Percentiles rank a stretch among this genome's conserved stretches.
These are phyloP conservation scores for Xiphorhynchus elegans DNA, from an alignment of 2,113 vertebrate species.

Conservation along the genomic window DNA sequence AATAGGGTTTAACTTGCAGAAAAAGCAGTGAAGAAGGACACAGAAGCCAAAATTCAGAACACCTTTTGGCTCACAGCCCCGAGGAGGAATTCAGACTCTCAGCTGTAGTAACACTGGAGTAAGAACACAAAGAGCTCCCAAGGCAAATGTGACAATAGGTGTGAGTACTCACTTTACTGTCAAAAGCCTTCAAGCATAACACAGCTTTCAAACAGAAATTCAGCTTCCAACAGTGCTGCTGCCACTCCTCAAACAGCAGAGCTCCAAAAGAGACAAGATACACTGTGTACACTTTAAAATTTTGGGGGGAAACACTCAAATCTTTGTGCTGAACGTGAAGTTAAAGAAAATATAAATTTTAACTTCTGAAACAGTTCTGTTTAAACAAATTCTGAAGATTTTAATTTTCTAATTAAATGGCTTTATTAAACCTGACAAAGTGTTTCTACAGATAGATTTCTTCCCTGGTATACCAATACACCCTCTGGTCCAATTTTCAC, in stretches of 20 bases:
- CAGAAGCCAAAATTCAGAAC: not conserved
- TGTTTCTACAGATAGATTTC: not conserved
- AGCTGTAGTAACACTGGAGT: not conserved
- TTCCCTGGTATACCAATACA: not conserved
- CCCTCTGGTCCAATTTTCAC: not conserved
- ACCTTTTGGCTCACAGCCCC: not conserved
- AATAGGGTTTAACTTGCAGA: not conserved
- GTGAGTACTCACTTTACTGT: not conserved
- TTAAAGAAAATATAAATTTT: not conserved
- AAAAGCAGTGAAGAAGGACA: not conserved
- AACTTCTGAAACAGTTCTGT: not conserved
- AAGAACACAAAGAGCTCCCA: not conserved
- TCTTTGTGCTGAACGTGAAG: not conserved
- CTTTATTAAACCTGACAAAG: not conserved
- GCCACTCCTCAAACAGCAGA: not conserved
- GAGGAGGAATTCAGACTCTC: not conserved
- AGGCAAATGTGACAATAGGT: not conserved
- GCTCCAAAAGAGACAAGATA: not conserved
- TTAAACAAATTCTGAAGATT: not conserved
- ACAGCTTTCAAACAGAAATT: not conserved
- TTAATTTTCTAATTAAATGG: not conserved
- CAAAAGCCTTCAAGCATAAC: not conserved
- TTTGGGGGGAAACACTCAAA: rapidly evolving
- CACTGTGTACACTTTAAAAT: not conserved
- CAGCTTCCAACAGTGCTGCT: not conserved